phyloP scores from a whole-genome alignment of 30 jellyfish, hydroid and myxozoan genomes.

The Aurelia coerulea region DNA sequence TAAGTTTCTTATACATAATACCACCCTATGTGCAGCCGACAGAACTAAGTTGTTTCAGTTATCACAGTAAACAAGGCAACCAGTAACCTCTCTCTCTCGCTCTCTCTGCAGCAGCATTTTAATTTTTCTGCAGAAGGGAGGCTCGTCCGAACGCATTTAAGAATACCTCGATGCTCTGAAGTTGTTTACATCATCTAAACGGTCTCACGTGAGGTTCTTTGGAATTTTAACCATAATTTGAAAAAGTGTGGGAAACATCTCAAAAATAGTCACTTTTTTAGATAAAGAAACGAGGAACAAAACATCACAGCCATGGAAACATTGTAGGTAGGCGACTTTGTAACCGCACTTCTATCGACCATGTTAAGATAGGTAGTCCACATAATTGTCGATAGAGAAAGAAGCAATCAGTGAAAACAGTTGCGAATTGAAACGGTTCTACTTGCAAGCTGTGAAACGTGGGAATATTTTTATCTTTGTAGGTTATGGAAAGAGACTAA shows the following conservation, averaged over 20 bases:
- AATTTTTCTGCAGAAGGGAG: too few species aligned
- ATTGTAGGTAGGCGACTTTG: conserved; percentile 4
- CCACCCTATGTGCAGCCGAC: too few species aligned
- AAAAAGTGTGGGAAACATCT: conserved; percentile 47
- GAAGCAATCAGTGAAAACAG: conserved; percentile 15
- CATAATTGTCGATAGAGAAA: conserved; percentile 15
- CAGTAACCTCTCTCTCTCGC: too few species aligned
- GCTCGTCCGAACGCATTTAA: too few species aligned
- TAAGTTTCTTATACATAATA: too few species aligned
- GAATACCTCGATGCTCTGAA: too few species aligned
- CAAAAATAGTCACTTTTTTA: conserved; percentile 1
- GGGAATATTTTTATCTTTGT: conserved; percentile 40
- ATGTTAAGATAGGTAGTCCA: conserved; percentile 29
- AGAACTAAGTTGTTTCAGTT: too few species aligned
- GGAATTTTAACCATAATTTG: conserved; percentile 33
- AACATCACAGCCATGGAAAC: background rate
- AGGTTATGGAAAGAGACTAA: background rate
- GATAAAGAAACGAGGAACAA: conserved; percentile 5
- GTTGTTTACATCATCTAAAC: conserved; percentile 22
- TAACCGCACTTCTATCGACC: conserved; percentile 14
- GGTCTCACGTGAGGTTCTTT: conserved; percentile 35
- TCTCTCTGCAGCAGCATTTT: too few species aligned
- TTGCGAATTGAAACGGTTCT: conserved; percentile 22
- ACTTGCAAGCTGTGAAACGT: conserved; percentile 20
- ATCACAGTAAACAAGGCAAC: too few species aligned